Base-by-base conservation (phyloP, 1,140 invertebrate species). In the Listronotus oregonensis region DNA sequence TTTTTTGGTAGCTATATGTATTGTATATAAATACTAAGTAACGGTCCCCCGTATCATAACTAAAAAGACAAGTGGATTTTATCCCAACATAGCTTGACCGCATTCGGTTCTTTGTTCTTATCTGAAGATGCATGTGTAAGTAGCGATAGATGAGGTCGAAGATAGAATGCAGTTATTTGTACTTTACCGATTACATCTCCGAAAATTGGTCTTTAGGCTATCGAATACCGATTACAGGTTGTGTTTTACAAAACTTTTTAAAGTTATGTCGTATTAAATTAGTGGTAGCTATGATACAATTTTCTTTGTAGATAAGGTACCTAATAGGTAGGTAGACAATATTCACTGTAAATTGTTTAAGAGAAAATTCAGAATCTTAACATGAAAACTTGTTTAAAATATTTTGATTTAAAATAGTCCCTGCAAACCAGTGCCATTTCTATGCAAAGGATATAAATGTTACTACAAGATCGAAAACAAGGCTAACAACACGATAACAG, bases 111-210 rank as follows among this genome's bases (percentile, higher is more conserved):
- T 54, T 54, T 54, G 51, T 54, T 54, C 51, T 54, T 54, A 54
- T 54, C 51, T 54, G 12, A 18, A 54, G 51, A 37, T 17, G 51
- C 27, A 54, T 54, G 51, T 54, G 51, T 54, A 54, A 54, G 51
- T 54, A 54, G 51, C 51, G 32, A 54, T 37, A 54, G 51, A 54
- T 54, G 31, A 54, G 51, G 27, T 39, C 37, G 32, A 15, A 54
- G 51, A 54, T 54, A 54, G 32, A 34, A n/a, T 31, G 31, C 12
- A 37, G 21, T 54, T 54, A 54, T 54, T 54, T 54, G 51, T 54
- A 54, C 51, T 54, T 54, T 54, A 54, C 51, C 51, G 51, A 54
- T 54, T 54, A 54, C 9, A 54, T 54, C 51, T 54, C 51, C 51
- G 51, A 54, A 54, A 54, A 54, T 54, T 6, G 34, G 9, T 31